Percentiles rank a stretch among this genome's conserved stretches.
phyloP scores from a whole-genome alignment of 2,113 vertebrate genomes.

The Cromileptes altivelis region DNA sequence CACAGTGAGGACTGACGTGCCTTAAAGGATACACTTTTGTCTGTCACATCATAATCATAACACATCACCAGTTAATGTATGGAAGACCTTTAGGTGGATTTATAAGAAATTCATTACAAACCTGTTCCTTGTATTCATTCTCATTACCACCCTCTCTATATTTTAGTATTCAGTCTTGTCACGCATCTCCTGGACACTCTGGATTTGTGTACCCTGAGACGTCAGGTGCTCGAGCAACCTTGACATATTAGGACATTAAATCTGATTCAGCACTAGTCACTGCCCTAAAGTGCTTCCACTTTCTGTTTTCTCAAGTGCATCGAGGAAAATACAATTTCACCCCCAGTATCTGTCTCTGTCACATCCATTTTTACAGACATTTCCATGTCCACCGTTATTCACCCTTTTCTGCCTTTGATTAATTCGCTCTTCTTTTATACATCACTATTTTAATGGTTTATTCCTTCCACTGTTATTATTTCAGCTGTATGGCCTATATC shows the following conservation, averaged over 20 bases:
- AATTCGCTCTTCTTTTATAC: conserved; percentile 3
- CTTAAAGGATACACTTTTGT: conserved; percentile 2
- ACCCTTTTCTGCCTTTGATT: neutral
- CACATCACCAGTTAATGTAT: neutral
- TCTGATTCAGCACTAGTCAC: conserved; percentile 74
- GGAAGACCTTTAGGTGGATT: conserved; percentile 15
- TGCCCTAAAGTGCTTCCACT: conserved; percentile 62
- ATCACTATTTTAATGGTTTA: neutral
- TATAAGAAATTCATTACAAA: conserved; percentile 1
- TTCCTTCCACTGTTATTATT: conserved; percentile 23
- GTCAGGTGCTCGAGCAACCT: conserved; percentile 53
- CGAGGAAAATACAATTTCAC: conserved; percentile 70
- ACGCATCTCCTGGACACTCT: conserved; percentile 12
- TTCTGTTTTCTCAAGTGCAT: conserved; percentile 69
- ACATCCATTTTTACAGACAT: conserved; percentile 39
- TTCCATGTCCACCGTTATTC: conserved; percentile 29
- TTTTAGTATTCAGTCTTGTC: conserved; percentile 26
- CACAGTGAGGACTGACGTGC: neutral
- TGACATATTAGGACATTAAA: conserved; percentile 80
- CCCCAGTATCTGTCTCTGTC: conserved; percentile 57
- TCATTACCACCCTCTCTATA: neutral
- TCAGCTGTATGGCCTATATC: neutral
- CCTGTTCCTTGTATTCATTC: neutral
- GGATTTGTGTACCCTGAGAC: conserved; percentile 51
- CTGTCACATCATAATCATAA: neutral